Base-by-base conservation (phyloP, 2,888 invertebrate genomes). In the Cephus runcator region DNA sequence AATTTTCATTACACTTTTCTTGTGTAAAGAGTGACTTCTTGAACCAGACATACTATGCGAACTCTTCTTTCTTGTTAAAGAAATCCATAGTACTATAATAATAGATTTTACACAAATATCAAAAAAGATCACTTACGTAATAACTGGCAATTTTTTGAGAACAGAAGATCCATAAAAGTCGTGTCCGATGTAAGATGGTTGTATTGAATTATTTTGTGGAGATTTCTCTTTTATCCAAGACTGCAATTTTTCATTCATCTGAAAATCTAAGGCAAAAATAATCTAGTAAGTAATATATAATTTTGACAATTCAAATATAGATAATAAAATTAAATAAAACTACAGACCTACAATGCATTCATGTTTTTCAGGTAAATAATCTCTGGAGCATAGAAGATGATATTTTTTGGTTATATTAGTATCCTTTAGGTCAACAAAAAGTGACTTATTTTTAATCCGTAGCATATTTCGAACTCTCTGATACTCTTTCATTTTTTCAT, bases 331-430 rank as follows among this genome's bases (percentile, higher is more conserved):
- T 23, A 56, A 56, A 56, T 56, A 23, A 56, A 23, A 23, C 0
- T 40, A 69, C 69, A 77, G 84, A 91, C 90, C 88, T 83, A 90
- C 83, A 75, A 84, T 85, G 79, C 84, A 85, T 80, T 86, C 87
- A 6, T 88, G 79, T 33, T 77, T 78, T 56, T 84, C 84, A 3
- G 90, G 90, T 40, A 89, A 83, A 30, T 92, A 79, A 81, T 90
- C 88, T 12, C 79, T 79, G 23, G 86, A 84, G 79, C 89, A 83
- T 33, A 92, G 80, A 4, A 92, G 83, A 33, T 85, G 85, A 81
- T 87, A 90, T 76, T 87, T 86, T 23, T 86, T 75, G 2, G 81
- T 73, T 9, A 84, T 80, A 11, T 78, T 74, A 11, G 69, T 1
- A 56, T 56, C 23, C 9, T 56, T 23, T 2, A 56, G 56, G 56